Evolutionary conservation across 2,797 vertebrate genomes (phyloP), one percentile per base, ranked within the genome.

Genomic region (Danionella dracula): DNA sequence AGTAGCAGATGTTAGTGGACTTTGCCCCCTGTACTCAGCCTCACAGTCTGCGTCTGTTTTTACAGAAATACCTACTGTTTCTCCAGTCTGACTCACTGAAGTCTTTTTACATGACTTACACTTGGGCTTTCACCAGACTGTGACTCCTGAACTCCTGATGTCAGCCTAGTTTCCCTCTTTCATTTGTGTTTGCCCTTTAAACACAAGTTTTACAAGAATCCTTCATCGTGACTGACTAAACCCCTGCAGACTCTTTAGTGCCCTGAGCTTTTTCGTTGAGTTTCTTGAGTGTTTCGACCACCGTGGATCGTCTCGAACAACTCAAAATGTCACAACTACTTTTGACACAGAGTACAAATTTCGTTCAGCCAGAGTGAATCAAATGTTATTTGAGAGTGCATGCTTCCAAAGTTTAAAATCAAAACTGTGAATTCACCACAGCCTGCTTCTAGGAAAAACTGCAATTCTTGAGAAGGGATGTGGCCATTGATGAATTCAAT

Each of bases 231-330:
- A 76, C 17, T 46, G 48, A 64, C 40, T 17, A 34, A 70, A 29
- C 64, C 63, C 57, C 72, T 56, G 27, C 2, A 2, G 48, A 17
- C 41, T 55, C 55, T 48, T 80, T 71, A 44, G 59, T 51, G 65
- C 49, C 55, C 46, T 66, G 13, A 31, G 23, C 48, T 61, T 37
- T 76, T 23, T 73, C 57, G 60, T 13, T 19, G 42, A 40, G 46
- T 50, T 64, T 56, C 40, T 74, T 38, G 19, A 35, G n/a, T 77
- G 68, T 74, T 80, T 81, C 72, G 46, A 61, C 51, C 71, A 69
- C 72, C 74, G 66, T 46, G 23, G n/a, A 49, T 42, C n/a, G n/a
- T n/a, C n/a, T 60, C 58, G 72, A 66, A 73, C 10, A 23, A 31
- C 41, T 68, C 40, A 64, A 77, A 73, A 58, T n/a, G 59, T 72